Percentiles rank a stretch among this genome's conserved stretches.
phyloP scores from a whole-genome alignment of 1,140 invertebrate species.

The Diabrotica virgifera region DNA sequence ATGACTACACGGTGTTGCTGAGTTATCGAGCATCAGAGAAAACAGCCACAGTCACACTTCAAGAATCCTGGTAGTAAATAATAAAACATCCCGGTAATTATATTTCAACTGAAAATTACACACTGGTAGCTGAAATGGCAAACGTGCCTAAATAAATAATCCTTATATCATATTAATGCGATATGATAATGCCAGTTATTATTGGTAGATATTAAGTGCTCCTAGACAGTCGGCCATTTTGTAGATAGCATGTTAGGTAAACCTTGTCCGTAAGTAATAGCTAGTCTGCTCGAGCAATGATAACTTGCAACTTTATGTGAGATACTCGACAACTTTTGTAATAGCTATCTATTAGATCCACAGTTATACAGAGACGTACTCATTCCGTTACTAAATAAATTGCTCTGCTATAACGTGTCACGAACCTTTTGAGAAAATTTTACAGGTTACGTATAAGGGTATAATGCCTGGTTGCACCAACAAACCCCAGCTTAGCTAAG shows the following conservation, averaged over 20 bases:
- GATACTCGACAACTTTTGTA: conserved; percentile 16
- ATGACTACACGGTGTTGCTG: no score
- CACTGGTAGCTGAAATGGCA: conserved; percentile 26
- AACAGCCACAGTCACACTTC: no score
- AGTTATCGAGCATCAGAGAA: no score
- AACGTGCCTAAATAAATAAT: conserved; percentile 43
- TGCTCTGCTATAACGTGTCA: no score
- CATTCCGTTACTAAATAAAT: no score
- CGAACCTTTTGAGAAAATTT: no score
- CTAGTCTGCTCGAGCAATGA: conserved; percentile 39
- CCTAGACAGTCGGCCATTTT: conserved; percentile 42
- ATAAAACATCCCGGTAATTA: no score
- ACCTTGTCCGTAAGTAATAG: conserved; percentile 31
- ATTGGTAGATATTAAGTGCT: conserved; percentile 37
- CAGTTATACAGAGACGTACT: neutral
- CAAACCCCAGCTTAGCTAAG: no score
- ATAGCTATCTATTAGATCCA: neutral
- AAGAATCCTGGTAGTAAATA: no score
- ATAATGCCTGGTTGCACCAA: no score
- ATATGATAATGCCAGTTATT: conserved; percentile 46
- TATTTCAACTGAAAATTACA: no score
- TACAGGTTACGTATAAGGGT: no score
- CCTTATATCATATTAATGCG: conserved; percentile 40
- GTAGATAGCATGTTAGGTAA: conserved; percentile 38
- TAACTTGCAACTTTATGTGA: conserved; percentile 28